Conservation (phyloP, 2,797 vertebrate species). For the Ambastaia sidthimunki region DNA sequence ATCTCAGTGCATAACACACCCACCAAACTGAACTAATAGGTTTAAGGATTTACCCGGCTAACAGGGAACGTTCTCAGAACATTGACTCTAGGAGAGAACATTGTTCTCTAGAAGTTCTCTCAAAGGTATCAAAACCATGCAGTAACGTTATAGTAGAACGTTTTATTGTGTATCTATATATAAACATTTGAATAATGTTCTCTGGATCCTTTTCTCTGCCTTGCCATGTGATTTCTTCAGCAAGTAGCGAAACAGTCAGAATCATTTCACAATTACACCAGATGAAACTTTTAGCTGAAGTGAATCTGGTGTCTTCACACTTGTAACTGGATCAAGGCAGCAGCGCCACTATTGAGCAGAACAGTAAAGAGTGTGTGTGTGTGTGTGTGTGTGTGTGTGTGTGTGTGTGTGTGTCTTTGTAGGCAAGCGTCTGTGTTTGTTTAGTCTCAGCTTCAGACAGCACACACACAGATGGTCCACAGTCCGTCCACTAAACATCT, state of each 20-base stretch:
- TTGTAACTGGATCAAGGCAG: slow-evolving; percentile 9
- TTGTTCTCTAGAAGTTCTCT: no score
- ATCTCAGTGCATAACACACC: background rate
- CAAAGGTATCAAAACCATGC: no score
- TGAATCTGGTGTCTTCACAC: background rate
- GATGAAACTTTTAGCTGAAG: background rate
- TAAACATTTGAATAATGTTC: background rate
- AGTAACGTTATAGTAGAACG: no score
- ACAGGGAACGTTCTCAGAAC: no score
- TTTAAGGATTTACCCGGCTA: no score
- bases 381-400: no score
- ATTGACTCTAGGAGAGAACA: no score
- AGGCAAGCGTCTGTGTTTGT: background rate
- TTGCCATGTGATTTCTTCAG: background rate
- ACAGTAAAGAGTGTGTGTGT: no score
- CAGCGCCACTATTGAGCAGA: background rate
- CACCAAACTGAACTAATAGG: background rate
- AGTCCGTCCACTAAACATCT: background rate
- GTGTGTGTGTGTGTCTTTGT: background rate
- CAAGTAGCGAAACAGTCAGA: background rate
- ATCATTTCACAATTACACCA: background rate
- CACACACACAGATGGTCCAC: background rate
- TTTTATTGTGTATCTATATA: no score
- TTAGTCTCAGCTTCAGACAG: background rate
- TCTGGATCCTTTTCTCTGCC: background rate